A percentile compares a stretch with the other conserved stretches of the same genome.
These are phyloP conservation scores for Pomphorhynchus laevis DNA, from an alignment of 1,140 invertebrate species.

Conservation along the genomic window DNA sequence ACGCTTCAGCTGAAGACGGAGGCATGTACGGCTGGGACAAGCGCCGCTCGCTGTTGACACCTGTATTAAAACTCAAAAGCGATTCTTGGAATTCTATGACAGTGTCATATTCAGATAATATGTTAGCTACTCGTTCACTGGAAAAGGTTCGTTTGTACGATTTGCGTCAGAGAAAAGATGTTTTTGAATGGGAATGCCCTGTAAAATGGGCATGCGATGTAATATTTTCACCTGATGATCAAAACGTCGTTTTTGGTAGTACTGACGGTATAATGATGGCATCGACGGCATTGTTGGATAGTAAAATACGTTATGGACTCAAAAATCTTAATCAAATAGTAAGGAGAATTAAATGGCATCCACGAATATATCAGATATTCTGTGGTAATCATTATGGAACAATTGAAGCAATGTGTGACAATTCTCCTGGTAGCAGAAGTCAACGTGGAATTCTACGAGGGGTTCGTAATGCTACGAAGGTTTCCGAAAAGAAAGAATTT, in stretches of 20 bases:
- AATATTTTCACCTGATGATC: constrained; percentile 64
- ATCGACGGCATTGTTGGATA: too few species aligned
- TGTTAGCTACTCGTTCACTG: not conserved
- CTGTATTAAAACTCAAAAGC: too few species aligned
- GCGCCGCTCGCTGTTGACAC: constrained; percentile 27
- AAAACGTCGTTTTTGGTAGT: constrained; percentile 45
- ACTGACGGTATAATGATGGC: too few species aligned
- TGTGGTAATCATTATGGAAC: constrained; percentile 56
- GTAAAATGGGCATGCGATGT: too few species aligned
- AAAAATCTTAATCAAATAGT: too few species aligned
- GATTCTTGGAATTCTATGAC: not conserved
- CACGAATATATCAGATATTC: constrained; percentile 75
- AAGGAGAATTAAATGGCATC: constrained; percentile 53
- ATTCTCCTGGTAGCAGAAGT: constrained; percentile 33
- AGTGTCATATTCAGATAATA: not conserved
- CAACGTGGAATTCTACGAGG: constrained; percentile 34
- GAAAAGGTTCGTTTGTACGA: not conserved
- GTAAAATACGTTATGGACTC: too few species aligned
- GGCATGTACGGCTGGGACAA: constrained; percentile 92
- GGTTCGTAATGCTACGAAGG: constrained; percentile 48
- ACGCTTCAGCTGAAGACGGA: constrained; percentile 27
- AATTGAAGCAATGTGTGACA: constrained; percentile 63
- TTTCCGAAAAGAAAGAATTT: constrained; percentile 28
- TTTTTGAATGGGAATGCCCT: not conserved
- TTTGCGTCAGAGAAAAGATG: not conserved